Evolutionary conservation across 2,113 vertebrate species (phyloP).

Genomic region (Argyrosomus japonicus): DNA sequence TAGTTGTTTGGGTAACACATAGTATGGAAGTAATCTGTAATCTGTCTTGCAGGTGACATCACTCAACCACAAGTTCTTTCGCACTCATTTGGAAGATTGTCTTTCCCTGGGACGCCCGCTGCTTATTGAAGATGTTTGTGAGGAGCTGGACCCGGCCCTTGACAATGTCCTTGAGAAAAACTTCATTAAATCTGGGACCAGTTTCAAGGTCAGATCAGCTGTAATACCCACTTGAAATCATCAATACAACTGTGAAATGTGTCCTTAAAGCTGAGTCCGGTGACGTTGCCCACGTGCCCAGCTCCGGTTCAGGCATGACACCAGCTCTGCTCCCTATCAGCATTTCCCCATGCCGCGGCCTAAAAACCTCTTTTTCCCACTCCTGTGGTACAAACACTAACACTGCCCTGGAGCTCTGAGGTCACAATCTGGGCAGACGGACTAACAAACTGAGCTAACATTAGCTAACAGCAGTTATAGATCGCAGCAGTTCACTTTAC

Average conservation of each 20-base stretch:
- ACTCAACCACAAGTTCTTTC: constrained; percentile 92
- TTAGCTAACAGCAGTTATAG: too few species aligned
- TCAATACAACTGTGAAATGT: background rate
- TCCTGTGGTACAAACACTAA: too few species aligned
- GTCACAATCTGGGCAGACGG: too few species aligned
- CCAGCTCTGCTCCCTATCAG: too few species aligned
- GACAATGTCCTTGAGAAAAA: constrained; percentile 92
- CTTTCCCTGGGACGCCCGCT: constrained; percentile 90
- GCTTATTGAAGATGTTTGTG: constrained; percentile 90
- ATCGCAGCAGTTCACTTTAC: too few species aligned
- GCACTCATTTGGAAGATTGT: constrained; percentile 91
- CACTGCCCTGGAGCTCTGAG: too few species aligned
- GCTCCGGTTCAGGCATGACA: too few species aligned
- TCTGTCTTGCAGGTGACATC: constrained; percentile 85
- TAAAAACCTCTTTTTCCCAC: too few species aligned
- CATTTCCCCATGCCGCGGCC: too few species aligned
- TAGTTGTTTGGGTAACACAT: background rate
- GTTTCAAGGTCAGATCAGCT: constrained; percentile 82
- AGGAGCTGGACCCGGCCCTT: constrained; percentile 91
- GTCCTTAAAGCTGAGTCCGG: too few species aligned
- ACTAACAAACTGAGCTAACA: too few species aligned
- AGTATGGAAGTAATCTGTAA: background rate
- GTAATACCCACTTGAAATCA: background rate
- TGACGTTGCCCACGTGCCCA: too few species aligned
- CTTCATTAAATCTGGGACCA: constrained; percentile 89